These are phyloP conservation scores for Piscicola geometra DNA, from an alignment of 2,888 invertebrate genomes.

Conservation along the genomic window DNA sequence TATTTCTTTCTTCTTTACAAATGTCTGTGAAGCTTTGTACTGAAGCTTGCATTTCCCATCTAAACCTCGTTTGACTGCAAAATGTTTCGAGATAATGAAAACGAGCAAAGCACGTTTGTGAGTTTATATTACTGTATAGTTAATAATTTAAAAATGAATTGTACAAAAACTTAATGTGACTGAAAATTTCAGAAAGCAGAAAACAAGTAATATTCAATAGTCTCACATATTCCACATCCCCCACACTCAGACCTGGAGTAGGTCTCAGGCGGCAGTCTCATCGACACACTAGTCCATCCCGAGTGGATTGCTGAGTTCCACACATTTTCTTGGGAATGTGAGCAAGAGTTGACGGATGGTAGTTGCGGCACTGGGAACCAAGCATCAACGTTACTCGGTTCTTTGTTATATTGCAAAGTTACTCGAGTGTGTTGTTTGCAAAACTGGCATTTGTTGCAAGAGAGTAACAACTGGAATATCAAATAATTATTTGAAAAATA, in stretches of 20 bases:
- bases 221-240: no score
- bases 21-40: not conserved
- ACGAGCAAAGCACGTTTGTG: no score
- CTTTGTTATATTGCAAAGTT: not conserved
- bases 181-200: no score
- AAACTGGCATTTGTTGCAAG: not conserved
- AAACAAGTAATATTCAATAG: no score
- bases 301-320: not conserved
- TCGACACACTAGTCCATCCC: not conserved
- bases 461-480: not conserved
- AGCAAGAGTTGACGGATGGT: not conserved
- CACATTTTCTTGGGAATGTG: not conserved
- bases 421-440: not conserved
- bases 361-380: not conserved
- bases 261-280: not conserved
- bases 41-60: not conserved
- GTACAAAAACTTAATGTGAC: no score
- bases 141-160: not conserved
- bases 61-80: not conserved
- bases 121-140: no score
- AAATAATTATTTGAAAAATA: not conserved
- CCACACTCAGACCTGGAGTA: constrained; percentile 5
- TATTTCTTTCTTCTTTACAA: not conserved
- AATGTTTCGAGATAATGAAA: not conserved
- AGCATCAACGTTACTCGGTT: not conserved